Percentiles rank a stretch among this genome's conserved stretches.
phyloP scores from a whole-genome alignment of 1,140 invertebrate genomes.

The Microplitis mediator region DNA sequence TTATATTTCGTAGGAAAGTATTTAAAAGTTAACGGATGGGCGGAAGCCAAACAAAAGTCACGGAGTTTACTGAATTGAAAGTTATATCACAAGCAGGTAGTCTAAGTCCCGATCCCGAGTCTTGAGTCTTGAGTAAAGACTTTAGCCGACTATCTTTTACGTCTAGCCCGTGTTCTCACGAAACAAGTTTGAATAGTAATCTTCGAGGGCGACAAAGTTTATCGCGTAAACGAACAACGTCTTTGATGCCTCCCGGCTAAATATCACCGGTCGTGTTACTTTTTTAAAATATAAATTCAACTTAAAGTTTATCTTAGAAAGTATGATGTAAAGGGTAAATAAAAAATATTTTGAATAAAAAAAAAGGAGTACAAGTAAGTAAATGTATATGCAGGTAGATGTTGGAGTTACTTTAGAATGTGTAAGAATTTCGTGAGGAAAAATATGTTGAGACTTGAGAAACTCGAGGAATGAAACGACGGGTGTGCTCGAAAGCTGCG shows the following conservation, averaged over 20 bases:
- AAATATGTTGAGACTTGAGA: background rate
- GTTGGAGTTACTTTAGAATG: background rate
- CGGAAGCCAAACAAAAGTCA: background rate
- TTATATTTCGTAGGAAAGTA: background rate
- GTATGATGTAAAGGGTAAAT: background rate
- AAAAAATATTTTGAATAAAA: background rate
- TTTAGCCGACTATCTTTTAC: background rate
- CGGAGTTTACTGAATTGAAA: background rate
- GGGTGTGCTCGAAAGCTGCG: background rate
- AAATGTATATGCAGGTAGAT: background rate
- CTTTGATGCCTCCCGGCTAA: background rate
- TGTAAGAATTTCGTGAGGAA: background rate
- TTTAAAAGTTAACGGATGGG: background rate
- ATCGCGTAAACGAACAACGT: background rate
- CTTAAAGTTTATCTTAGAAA: no score
- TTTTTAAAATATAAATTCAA: background rate
- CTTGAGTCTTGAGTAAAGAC: background rate
- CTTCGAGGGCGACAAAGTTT: conserved; percentile 19
- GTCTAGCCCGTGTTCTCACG: background rate
- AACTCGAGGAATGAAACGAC: background rate
- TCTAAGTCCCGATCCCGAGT: conserved; percentile 7
- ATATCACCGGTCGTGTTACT: background rate
- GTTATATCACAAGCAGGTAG: background rate
- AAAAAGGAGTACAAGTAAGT: background rate
- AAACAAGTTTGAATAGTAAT: conserved; percentile 30